Conservation (phyloP, 2,797 vertebrate species). For the Hyperoplus lanceolatus region DNA sequence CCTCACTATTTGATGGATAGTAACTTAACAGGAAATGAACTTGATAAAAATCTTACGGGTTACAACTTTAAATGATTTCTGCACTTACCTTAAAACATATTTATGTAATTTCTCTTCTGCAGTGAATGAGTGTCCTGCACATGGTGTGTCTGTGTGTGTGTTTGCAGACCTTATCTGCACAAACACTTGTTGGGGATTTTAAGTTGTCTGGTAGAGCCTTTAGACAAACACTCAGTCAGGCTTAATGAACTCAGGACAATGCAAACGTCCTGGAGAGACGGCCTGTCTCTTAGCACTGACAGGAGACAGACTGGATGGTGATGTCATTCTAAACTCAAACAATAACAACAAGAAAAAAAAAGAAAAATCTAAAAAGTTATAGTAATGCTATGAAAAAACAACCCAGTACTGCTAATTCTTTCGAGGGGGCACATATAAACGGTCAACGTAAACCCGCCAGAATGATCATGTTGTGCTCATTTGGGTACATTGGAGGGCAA, state of each 20-base stretch:
- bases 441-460: not conserved
- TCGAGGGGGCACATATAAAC: not conserved
- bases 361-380: not conserved
- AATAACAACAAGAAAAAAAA: not conserved
- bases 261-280: conserved; percentile 24
- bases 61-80: not conserved
- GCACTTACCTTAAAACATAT: not conserved
- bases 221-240: conserved; percentile 68
- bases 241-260: conserved; percentile 72
- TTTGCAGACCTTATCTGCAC: conserved; percentile 65
- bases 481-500: conserved; percentile 63
- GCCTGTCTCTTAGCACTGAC: not conserved
- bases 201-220: conserved; percentile 63
- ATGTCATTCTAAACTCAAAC: not conserved
- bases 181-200: conserved; percentile 69
- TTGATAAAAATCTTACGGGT: not conserved
- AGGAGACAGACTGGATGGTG: not conserved
- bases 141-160: conserved; percentile 3
- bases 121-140: not conserved
- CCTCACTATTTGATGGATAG: too few relatives aligned
- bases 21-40: too few relatives aligned
- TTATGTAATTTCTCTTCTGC: not conserved
- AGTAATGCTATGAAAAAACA: not conserved
- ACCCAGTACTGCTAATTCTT: not conserved
- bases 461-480: conserved; percentile 24